These are phyloP conservation scores for Pycnonotus jocosus DNA, from an alignment of 2,113 vertebrate species.

Conservation along the genomic window DNA sequence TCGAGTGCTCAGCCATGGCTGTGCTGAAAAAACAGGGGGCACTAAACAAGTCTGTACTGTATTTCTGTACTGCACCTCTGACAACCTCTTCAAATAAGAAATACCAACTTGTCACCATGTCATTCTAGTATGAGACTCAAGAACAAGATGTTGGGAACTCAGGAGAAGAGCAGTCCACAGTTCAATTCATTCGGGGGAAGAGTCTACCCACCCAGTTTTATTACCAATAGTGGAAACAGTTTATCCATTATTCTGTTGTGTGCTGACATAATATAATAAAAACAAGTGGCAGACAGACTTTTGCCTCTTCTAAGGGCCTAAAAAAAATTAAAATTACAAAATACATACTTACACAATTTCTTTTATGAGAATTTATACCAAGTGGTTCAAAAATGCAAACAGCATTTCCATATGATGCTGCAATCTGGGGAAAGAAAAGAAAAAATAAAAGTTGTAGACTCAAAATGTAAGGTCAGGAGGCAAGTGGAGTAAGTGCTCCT, in stretches of 20 bases:
- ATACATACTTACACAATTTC: constrained; percentile 87
- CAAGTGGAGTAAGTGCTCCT: not conserved
- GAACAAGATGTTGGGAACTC: not conserved
- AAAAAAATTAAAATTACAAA: not conserved
- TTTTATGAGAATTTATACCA: constrained; percentile 89
- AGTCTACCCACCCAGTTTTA: not conserved
- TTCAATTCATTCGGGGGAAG: not conserved
- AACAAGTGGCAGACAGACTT: not conserved
- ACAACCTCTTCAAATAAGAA: not conserved
- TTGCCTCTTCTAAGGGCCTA: not conserved
- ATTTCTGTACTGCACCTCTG: not conserved
- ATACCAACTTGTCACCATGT: not conserved
- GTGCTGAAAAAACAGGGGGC: not conserved
- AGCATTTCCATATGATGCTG: constrained; percentile 96
- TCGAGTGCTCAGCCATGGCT: accelerated
- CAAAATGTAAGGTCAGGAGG: not conserved
- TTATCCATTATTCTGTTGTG: not conserved
- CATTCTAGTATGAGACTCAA: not conserved
- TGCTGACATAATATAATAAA: not conserved
- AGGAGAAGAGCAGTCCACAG: not conserved
- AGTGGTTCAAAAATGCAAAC: constrained; percentile 98
- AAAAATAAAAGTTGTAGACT: not conserved
- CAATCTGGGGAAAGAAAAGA: constrained; percentile 78
- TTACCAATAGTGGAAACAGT: not conserved
- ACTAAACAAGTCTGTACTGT: not conserved